These are phyloP conservation scores for Aspidiotus destructor DNA, from an alignment of 2,888 invertebrate species.

Conservation along the genomic window DNA sequence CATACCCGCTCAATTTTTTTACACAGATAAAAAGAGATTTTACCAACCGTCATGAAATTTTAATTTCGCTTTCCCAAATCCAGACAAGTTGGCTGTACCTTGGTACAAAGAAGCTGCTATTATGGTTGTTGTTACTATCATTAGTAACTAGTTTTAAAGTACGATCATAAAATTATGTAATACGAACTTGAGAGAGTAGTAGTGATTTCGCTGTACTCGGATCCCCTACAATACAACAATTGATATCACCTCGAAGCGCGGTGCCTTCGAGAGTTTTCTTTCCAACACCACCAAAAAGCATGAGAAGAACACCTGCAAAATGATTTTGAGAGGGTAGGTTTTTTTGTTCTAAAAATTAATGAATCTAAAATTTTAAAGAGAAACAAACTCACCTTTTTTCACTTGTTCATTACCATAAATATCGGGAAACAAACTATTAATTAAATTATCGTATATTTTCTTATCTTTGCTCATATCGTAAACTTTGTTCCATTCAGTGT, in stretches of 20 bases:
- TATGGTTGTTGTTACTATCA: too few species aligned
- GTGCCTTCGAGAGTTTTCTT: slow-evolving; percentile 89
- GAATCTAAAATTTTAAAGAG: slow-evolving; percentile 3
- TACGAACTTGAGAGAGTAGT: slow-evolving; percentile 74
- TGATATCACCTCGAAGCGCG: slow-evolving; percentile 88
- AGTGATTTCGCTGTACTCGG: slow-evolving; percentile 98
- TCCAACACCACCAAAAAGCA: slow-evolving; percentile 94
- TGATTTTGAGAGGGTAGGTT: not conserved
- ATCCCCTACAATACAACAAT: slow-evolving; percentile 96
- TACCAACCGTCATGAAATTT: too few species aligned
- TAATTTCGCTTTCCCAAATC: too few species aligned
- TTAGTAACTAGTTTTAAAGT: too few species aligned
- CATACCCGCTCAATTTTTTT: too few species aligned
- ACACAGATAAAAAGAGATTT: too few species aligned
- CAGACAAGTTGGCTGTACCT: too few species aligned
- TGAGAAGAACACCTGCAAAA: slow-evolving; percentile 67
- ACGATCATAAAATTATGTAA: not conserved
- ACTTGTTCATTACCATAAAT: slow-evolving; percentile 96
- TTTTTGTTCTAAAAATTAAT: not conserved
- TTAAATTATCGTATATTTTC: slow-evolving; percentile 80
- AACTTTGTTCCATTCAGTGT: slow-evolving; percentile 87
- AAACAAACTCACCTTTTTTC: slow-evolving; percentile 51
- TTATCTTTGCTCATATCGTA: slow-evolving; percentile 95
- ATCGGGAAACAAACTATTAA: slow-evolving; percentile 85
- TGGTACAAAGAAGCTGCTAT: too few species aligned